phyloP scores from a whole-genome alignment of 2,113 vertebrate genomes.

The Pterocles gutturalis region DNA sequence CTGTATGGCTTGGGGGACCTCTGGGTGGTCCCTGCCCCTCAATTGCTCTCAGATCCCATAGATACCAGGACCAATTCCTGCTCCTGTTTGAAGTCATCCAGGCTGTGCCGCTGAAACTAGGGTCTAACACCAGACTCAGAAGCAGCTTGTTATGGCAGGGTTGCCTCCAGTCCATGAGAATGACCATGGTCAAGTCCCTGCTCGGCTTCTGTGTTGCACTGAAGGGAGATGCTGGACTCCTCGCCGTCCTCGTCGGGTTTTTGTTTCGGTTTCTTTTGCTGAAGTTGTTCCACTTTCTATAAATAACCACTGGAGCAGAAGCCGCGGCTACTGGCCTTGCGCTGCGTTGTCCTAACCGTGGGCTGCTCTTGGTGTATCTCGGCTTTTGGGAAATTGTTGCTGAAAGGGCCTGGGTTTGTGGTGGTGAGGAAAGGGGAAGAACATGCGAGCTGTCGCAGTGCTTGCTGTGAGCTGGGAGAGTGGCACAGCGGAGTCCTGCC shows the following conservation, averaged over 20 bases:
- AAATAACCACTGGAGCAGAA: not conserved
- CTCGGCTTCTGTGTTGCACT: not conserved
- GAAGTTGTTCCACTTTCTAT: slow-evolving; percentile 43
- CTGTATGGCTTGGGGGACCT: not conserved
- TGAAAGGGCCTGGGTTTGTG: not conserved
- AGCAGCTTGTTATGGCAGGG: not conserved
- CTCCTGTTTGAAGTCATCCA: not conserved
- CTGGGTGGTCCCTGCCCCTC: not conserved
- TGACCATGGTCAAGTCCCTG: not conserved
- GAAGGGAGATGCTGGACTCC: not conserved
- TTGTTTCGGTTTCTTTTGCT: slow-evolving; percentile 15
- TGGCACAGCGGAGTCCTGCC: not conserved
- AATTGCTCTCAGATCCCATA: not conserved
- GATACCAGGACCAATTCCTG: not conserved
- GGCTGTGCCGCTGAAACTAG: not conserved
- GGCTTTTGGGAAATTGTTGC: not conserved
- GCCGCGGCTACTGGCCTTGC: not conserved
- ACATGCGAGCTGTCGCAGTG: not conserved
- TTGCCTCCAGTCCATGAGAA: not conserved
- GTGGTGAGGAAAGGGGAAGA: not conserved
- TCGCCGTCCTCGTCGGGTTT: rapidly evolving
- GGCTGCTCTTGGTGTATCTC: not conserved
- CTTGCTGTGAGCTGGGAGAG: not conserved
- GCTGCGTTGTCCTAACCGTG: not conserved
- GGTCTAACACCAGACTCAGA: not conserved